Percentiles rank a stretch among this genome's conserved stretches.
Conservation (phyloP, 2,888 invertebrate genomes). For the Leptinotarsa haldemani region DNA sequence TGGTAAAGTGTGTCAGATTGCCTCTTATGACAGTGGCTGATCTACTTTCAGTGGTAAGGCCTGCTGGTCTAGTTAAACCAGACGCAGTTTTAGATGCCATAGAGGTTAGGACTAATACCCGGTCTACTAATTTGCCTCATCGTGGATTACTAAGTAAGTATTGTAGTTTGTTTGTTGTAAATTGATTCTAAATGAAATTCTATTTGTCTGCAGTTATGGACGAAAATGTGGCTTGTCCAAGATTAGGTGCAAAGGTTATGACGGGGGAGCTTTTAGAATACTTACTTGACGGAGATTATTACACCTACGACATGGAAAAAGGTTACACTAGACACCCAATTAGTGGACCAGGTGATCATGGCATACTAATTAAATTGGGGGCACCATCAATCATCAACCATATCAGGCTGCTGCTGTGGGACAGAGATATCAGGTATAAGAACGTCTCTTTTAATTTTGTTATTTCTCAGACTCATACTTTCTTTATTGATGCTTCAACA, state of each 20-base stretch:
- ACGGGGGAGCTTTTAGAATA: constrained; percentile 91
- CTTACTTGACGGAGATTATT: constrained; percentile 89
- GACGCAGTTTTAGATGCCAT: constrained; percentile 96
- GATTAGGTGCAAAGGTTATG: constrained; percentile 86
- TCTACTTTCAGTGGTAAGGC: constrained; percentile 88
- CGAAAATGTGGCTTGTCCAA: constrained; percentile 89
- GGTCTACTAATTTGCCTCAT: constrained; percentile 84
- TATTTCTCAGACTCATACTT: too few relatives aligned
- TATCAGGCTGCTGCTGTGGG: constrained; percentile 93
- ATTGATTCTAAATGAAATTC: neutral
- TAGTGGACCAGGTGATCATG: constrained; percentile 72
- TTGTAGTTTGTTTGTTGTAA: too few relatives aligned
- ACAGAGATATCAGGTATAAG: constrained; percentile 82
- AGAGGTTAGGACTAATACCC: constrained; percentile 83
- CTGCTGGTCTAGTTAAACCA: constrained; percentile 86
- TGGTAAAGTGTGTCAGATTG: constrained; percentile 77
- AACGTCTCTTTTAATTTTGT: too few relatives aligned
- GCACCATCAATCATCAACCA: constrained; percentile 93
- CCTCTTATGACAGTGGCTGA: constrained; percentile 90
- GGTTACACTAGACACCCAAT: constrained; percentile 74
- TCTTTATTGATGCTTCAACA: too few relatives aligned
- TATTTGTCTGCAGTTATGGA: constrained; percentile 75
- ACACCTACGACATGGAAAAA: constrained; percentile 91
- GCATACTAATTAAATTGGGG: constrained; percentile 87
- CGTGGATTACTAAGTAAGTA: constrained; percentile 81